Percentiles rank a stretch among this genome's conserved stretches.
Conservation (phyloP, 2,888 invertebrate species). For the Tetranychus piercei region DNA sequence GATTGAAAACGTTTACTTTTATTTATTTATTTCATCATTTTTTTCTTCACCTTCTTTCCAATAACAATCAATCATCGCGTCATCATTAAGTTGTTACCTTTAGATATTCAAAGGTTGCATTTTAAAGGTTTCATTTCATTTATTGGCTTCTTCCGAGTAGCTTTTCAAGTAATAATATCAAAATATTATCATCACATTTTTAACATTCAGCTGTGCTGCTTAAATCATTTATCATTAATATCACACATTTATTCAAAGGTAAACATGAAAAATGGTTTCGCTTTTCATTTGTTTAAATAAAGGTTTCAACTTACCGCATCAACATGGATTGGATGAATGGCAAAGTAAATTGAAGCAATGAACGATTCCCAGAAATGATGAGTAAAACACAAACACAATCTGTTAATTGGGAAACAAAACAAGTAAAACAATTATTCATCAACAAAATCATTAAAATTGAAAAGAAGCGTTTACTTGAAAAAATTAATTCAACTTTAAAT, state of each 20-base stretch:
- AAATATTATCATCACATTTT: no score
- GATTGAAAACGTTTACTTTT: background rate
- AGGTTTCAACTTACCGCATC: conserved; percentile 33
- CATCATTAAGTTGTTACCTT: no score
- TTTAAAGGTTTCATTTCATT: no score
- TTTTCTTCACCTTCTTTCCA: background rate
- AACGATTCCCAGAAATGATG: background rate
- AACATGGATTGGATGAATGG: conserved; percentile 36
- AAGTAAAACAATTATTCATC: background rate
- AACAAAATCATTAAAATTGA: background rate
- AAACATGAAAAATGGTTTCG: no score
- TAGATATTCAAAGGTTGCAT: no score
- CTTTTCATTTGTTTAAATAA: background rate
- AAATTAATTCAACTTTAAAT: background rate
- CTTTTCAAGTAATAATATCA: no score
- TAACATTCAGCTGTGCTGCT: no score
- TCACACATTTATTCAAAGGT: no score
- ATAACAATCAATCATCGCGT: background rate
- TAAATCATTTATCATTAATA: no score
- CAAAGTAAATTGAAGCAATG: conserved; percentile 28
- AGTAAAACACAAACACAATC: background rate
- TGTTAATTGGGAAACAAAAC: background rate
- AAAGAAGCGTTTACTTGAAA: background rate
- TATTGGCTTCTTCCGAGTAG: no score
- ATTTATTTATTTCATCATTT: background rate